Evolutionary conservation across 2,888 invertebrate species (phyloP).

Genomic region (Diaperis boleti): DNA sequence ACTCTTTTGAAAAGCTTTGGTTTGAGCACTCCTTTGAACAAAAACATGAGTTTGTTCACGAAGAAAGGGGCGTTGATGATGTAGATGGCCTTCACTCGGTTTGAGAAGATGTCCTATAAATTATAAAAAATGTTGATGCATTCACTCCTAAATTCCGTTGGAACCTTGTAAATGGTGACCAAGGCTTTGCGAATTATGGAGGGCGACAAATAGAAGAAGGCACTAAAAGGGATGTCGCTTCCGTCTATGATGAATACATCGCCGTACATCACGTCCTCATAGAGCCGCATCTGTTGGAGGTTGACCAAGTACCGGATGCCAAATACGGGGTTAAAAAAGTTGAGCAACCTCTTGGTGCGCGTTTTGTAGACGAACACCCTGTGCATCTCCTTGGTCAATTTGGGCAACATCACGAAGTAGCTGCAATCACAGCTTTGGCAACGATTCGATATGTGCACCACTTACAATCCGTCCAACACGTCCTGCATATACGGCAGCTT

Average conservation of each 20-base stretch:
- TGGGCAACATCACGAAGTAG: not conserved
- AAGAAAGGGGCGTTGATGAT: slow-evolving; percentile 8
- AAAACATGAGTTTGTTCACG: not conserved
- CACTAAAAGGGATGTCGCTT: not conserved
- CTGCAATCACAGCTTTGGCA: not conserved
- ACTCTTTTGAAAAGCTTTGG: slow-evolving; percentile 7
- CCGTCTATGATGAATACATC: slow-evolving; percentile 1
- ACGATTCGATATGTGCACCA: not conserved
- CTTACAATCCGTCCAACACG: not conserved
- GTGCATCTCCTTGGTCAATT: not conserved
- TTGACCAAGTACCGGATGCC: not conserved
- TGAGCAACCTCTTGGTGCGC: not conserved
- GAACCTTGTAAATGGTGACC: slow-evolving; percentile 10
- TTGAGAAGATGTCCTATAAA: slow-evolving; percentile 11
- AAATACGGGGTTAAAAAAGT: not conserved
- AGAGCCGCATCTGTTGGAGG: slow-evolving; percentile 4
- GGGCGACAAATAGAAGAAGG: not conserved
- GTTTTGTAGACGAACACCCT: not conserved
- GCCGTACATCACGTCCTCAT: not conserved
- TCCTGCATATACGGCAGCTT: not conserved
- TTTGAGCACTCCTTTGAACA: not conserved
- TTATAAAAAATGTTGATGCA: not conserved
- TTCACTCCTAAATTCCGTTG: not conserved
- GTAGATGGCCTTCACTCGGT: slow-evolving; percentile 9
- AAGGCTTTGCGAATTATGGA: not conserved